Percentiles rank a stretch among this genome's conserved stretches.
phyloP scores from a whole-genome alignment of 1,140 invertebrate species.

The Tetramorium simillimum region DNA sequence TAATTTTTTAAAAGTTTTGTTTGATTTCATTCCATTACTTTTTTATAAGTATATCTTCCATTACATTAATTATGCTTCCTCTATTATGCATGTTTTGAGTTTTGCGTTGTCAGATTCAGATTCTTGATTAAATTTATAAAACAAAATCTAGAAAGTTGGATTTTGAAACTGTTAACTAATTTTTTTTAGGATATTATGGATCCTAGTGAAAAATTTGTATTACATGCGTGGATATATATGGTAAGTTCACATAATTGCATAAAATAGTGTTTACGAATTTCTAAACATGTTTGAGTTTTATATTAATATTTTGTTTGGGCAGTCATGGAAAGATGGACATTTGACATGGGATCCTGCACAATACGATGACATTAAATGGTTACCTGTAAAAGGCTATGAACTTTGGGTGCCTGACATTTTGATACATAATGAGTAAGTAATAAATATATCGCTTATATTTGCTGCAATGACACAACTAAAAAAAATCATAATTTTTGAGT shows the following conservation, averaged over 20 bases:
- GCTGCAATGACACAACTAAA: too few relatives aligned
- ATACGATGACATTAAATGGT: slow-evolving; percentile 73
- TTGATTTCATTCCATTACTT: not conserved
- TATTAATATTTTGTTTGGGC: slow-evolving; percentile 19
- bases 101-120: not conserved
- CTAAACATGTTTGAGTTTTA: not conserved
- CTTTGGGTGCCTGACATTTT: slow-evolving; percentile 84
- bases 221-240: slow-evolving; percentile 39
- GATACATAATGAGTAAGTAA: slow-evolving; percentile 81
- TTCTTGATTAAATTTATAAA: not conserved
- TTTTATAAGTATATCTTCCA: not conserved
- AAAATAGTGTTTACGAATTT: not conserved
- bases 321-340: slow-evolving; percentile 84
- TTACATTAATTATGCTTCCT: not conserved
- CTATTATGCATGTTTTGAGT: not conserved
- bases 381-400: slow-evolving; percentile 76
- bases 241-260: not conserved
- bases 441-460: not conserved
- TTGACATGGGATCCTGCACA: slow-evolving; percentile 81
- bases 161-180: not conserved
- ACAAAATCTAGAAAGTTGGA: not conserved
- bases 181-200: not conserved
- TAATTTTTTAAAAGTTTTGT: too few relatives aligned
- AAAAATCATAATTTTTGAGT: too few relatives aligned
- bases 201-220: not conserved